Percentiles rank a stretch among this genome's conserved stretches.
Evolutionary conservation across 2,797 vertebrate genomes (phyloP).

Genomic region (Micrastur ruficollis): DNA sequence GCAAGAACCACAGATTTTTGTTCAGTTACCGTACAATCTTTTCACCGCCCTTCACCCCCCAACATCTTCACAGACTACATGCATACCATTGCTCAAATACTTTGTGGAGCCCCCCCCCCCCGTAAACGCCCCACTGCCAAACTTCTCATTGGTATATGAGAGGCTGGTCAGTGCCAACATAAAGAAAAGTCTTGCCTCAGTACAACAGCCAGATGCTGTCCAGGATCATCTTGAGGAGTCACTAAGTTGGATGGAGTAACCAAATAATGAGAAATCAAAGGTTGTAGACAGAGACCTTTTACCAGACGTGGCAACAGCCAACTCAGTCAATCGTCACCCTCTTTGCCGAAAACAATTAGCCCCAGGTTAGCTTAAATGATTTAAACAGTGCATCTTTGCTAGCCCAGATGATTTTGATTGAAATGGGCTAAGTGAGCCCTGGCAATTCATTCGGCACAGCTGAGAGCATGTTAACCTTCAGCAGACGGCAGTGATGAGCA

Average conservation of each 20-base stretch:
- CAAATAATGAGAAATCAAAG: background rate
- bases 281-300: background rate
- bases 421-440: background rate
- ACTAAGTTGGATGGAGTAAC: background rate
- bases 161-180: background rate
- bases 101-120: too few species aligned
- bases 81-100: background rate
- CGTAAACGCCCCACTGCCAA: background rate
- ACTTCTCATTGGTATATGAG: fast-evolving
- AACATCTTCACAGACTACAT: background rate
- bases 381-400: background rate
- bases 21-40: background rate
- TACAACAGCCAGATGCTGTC: background rate
- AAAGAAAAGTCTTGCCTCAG: background rate
- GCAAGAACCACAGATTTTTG: background rate
- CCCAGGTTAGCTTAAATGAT: background rate
- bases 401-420: background rate
- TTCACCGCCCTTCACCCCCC: too few species aligned
- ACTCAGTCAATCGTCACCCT: background rate
- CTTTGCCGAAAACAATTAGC: background rate
- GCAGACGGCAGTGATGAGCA: background rate
- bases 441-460: background rate
- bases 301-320: background rate
- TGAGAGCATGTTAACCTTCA: background rate
- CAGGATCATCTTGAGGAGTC: background rate